phyloP scores from a whole-genome alignment of 2,797 vertebrate genomes.

The Rhinatrema bivittatum region DNA sequence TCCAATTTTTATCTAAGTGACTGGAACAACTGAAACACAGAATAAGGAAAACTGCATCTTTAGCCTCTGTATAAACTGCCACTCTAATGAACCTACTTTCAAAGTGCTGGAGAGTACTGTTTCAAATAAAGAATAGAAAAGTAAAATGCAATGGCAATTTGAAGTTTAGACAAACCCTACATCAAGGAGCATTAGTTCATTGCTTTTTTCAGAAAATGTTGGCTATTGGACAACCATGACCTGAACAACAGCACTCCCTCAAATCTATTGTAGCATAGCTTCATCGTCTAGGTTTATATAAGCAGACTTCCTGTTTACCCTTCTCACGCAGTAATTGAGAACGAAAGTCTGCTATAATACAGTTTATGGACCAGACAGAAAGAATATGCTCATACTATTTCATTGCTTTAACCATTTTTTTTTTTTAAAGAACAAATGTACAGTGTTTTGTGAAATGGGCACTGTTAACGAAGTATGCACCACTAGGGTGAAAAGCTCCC shows the following conservation, averaged over 20 bases:
- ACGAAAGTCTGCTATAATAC: conserved; percentile 15
- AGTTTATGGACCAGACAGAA: no score
- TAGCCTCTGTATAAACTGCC: conserved; percentile 20
- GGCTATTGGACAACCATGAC: conserved; percentile 23
- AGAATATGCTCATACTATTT: neutral
- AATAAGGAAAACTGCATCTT: conserved; percentile 53
- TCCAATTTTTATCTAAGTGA: conserved; percentile 37
- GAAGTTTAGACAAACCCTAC: conserved; percentile 15
- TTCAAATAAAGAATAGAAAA: no score
- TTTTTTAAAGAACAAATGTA: conserved; percentile 12
- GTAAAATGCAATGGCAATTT: conserved; percentile 29
- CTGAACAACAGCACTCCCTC: conserved; percentile 8
- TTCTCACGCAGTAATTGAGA: conserved; percentile 12
- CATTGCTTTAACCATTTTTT: conserved; percentile 8
- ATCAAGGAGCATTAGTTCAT: conserved; percentile 23
- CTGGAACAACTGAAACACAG: conserved; percentile 25
- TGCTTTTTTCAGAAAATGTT: conserved; percentile 12
- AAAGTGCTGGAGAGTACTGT: conserved; percentile 37
- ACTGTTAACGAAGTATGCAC: no score
- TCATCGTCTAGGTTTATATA: conserved; percentile 3
- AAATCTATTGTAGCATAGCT: conserved; percentile 14
- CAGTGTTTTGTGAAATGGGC: conserved; percentile 8
- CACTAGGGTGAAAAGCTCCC: no score
- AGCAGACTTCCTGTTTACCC: neutral
- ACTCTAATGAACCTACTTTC: conserved; percentile 31